Conservation (phyloP, 2,888 invertebrate genomes). For the Papilio protenor region DNA sequence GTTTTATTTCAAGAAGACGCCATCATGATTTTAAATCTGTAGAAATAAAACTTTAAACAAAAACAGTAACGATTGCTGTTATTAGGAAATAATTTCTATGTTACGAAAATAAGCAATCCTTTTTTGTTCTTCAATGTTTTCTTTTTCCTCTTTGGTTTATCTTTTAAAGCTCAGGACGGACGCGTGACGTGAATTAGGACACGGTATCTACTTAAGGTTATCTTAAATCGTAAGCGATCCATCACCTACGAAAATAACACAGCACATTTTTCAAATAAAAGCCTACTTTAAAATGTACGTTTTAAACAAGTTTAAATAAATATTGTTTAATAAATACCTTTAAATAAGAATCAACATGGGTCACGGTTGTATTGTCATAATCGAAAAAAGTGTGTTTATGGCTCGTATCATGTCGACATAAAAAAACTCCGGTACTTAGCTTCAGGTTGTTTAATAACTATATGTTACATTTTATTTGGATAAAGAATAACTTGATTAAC, state of each 20-base stretch:
- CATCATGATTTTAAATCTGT: too few relatives aligned
- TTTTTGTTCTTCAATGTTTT: neutral
- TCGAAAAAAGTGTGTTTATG: too few relatives aligned
- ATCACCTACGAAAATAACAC: slow-evolving; percentile 4
- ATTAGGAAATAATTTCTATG: neutral
- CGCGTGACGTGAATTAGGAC: slow-evolving; percentile 4
- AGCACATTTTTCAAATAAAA: neutral
- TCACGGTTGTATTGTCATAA: too few relatives aligned
- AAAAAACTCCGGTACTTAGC: too few relatives aligned
- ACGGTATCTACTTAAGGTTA: neutral
- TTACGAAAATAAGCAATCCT: neutral
- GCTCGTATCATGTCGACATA: too few relatives aligned
- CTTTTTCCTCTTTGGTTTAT: neutral
- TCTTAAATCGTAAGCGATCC: neutral
- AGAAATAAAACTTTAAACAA: too few relatives aligned
- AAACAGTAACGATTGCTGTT: too few relatives aligned
- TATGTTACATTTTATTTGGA: too few relatives aligned
- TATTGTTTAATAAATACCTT: too few relatives aligned
- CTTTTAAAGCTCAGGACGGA: neutral
- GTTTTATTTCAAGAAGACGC: neutral
- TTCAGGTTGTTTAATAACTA: too few relatives aligned
- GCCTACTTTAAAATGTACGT: neutral
- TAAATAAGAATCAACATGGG: too few relatives aligned
- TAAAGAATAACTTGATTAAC: too few relatives aligned
- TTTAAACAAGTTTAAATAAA: neutral